Conservation (phyloP, 2,888 invertebrate species). For the Cephalotes varians region DNA sequence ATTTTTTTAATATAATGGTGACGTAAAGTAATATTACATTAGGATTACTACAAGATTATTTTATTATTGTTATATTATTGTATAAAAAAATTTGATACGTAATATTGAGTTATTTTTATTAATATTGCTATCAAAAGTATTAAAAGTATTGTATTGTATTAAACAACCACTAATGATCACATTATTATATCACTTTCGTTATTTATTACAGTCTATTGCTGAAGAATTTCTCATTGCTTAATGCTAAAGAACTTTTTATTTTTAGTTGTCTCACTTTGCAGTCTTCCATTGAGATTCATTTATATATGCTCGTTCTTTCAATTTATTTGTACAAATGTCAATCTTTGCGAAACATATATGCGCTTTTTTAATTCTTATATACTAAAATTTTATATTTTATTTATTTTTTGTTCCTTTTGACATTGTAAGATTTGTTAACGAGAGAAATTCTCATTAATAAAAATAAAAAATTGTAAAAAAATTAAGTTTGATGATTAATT, state of each 20-base stretch:
- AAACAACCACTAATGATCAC: background rate
- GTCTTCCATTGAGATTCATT: background rate
- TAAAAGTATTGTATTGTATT: too few relatives aligned
- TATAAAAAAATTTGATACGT: background rate
- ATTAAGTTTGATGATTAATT: background rate
- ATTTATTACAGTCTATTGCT: background rate
- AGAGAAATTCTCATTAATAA: background rate
- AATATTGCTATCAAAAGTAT: conserved; percentile 3
- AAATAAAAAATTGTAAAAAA: background rate
- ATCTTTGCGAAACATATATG: background rate
- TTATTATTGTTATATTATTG: background rate
- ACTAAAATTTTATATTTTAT: background rate
- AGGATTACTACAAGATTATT: background rate
- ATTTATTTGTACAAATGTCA: background rate
- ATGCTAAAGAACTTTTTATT: background rate
- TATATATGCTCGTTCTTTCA: background rate
- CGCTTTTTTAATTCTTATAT: conserved; percentile 4
- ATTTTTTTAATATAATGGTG: background rate
- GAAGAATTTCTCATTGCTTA: background rate
- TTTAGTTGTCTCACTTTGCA: background rate
- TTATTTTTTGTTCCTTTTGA: background rate
- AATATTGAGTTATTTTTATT: background rate
- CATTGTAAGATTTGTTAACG: background rate
- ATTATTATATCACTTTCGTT: background rate
- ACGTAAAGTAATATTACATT: background rate